Evolutionary conservation across 2,797 vertebrate genomes (phyloP), one percentile per base, ranked within the genome.

Genomic region (Nyctibius grandis): DNA sequence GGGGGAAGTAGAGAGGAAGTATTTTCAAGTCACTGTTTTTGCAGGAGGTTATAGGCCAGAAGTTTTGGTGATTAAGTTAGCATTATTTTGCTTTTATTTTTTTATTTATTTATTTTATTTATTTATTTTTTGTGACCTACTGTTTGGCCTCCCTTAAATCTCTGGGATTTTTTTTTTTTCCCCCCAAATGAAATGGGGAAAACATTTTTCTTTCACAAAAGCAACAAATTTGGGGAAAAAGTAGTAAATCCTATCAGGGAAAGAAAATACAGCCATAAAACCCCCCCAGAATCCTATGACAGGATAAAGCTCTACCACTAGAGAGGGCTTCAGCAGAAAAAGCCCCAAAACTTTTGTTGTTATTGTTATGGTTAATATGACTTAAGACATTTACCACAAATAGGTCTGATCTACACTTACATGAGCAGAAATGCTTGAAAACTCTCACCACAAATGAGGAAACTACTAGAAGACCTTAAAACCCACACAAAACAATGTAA

Each of bases 241-340:
- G 11, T 0, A 59, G 34, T 40, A 28, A 63, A 54, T 42, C 31
- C 22, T 78, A 3, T 20, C 9, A 21, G 40, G 12, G 20, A 85
- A 69, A n/a, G 36, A 13, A 61, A 73, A 9, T 22, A 25, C 2
- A 3, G 31, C 11, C 29, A 40, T 42, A 69, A 80, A 56, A 44
- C 21, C 3, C 0, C 12, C 21, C 13, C 34, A 9, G 16, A 42
- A 18, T 53, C 50, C 69, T 38, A 1, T 8, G 16, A 18, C 11
- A 54, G 48, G 38, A n/a, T 59, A 53, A 75, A 56, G 15, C 21
- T 15, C 33, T 48, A 23, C 13, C 33, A 8, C 0, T 23, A 13
- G 0, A 42, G 40, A 25, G 18, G 15, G 11, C 31, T 38, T 57
- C 17, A n/a, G 7, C 9, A 47, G 26, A 38, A 34, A n/a, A 34